Base-by-base conservation (phyloP, 1,140 invertebrate species). In the Subanguina moxae region DNA sequence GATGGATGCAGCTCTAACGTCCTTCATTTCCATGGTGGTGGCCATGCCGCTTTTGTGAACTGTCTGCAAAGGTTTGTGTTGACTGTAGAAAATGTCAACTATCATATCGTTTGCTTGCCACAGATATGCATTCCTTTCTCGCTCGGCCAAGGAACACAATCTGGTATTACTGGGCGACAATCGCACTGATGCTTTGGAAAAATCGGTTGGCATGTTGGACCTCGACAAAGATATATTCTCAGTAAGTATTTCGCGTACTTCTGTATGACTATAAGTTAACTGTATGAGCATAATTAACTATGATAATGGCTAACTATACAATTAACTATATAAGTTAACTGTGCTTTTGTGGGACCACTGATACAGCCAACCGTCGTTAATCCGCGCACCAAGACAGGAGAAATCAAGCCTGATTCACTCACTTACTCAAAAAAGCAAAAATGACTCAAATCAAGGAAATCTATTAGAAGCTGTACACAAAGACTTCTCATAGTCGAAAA, bases 131-230 rank as follows among this genome's bases (percentile, higher is more conserved):
- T 76, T 66, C 30, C 61, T 74, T 0, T 56, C 72, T 21, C 72
- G 72, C 3, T 74, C 72, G 1, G 38, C 73, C 21, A 76, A 76
- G 7, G 73, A 70, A 70, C 38, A 71, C 15, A 78, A 78, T 68
- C 62, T 76, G 17, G 76, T 76, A 1, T n/a, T 76, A 11, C 43
- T 76, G 43, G 62, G 64, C n/a, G 74, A 76, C 30, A 59, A 63
- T 45, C 64, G 76, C 25, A 68, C 72, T 19, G 74, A 76, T 62
- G 72, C 75, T 1, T 59, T 76, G 17, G 74, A 76, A 48, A 77
- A 76, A 32, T 71, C 65, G 30, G 74, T 76, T 30, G 76, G 66
- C 27, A 78, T 76, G 76, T 59, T 76, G 11, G 73, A 76, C 58
- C 57, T 76, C 15, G 66, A 76, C 58, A 67, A 66, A 43, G 76